Percentiles rank a stretch among this genome's conserved stretches.
Evolutionary conservation across 2,113 vertebrate species (phyloP).

Genomic region (Tenebrosternarchus preto): DNA sequence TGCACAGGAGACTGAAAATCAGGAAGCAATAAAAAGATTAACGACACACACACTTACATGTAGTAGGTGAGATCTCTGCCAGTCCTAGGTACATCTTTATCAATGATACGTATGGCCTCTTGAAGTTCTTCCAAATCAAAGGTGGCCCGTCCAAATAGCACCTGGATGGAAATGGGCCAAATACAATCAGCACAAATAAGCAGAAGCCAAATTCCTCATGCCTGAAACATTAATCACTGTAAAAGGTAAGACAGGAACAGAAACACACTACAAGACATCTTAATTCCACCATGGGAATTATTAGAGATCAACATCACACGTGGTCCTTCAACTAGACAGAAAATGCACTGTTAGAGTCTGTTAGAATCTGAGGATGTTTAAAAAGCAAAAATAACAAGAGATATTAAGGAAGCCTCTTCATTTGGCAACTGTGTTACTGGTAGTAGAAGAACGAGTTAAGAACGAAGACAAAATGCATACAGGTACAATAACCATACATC

Average conservation of each 20-base stretch:
- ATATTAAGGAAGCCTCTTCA: too few species aligned
- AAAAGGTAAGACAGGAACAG: neutral
- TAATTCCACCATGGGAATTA: neutral
- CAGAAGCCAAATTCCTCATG: neutral
- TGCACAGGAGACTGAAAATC: neutral
- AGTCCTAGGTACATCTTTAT: constrained; percentile 79
- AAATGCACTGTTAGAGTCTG: too few species aligned
- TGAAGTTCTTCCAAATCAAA: constrained; percentile 72
- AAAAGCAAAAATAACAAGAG: too few species aligned
- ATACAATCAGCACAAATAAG: neutral
- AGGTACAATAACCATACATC: too few species aligned
- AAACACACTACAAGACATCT: neutral
- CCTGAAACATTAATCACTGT: neutral
- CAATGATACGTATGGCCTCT: constrained; percentile 77
- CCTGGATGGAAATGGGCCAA: constrained; percentile 49
- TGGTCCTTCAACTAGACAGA: too few species aligned
- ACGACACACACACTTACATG: constrained; percentile 64
- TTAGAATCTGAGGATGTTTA: too few species aligned
- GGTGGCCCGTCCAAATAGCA: constrained; percentile 70
- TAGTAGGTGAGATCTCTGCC: constrained; percentile 75
- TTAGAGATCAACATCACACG: neutral
- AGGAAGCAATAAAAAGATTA: neutral
- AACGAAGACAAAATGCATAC: too few species aligned
- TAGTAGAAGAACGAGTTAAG: too few species aligned
- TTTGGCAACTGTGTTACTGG: too few species aligned